Percentiles rank a stretch among this genome's conserved stretches.
These are phyloP conservation scores for Aleadryas rufinucha DNA, from an alignment of 2,113 vertebrate genomes.

Conservation along the genomic window DNA sequence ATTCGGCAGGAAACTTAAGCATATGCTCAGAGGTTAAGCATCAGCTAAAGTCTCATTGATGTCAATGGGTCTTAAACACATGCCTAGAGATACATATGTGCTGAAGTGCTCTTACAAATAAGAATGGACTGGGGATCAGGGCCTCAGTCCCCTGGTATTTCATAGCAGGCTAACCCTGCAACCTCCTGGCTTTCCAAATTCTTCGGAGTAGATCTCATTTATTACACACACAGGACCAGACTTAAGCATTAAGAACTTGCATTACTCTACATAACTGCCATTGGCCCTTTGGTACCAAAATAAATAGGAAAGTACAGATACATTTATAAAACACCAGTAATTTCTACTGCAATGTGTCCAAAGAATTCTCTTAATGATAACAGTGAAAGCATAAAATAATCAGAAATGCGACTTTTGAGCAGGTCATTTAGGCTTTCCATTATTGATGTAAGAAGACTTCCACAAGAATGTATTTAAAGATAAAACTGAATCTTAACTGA, in stretches of 20 bases:
- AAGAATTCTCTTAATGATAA: neutral
- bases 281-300: constrained; percentile 6
- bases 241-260: constrained; percentile 25
- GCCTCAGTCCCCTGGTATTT: constrained; percentile 52
- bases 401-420: neutral
- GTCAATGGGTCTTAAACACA: constrained; percentile 65
- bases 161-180: constrained; percentile 57
- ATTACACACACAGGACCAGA: constrained; percentile 46
- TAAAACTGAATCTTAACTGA: neutral
- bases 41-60: constrained; percentile 63
- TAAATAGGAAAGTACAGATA: neutral
- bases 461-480: neutral
- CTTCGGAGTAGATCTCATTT: constrained; percentile 62
- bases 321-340: neutral
- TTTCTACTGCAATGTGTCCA: neutral
- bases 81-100: constrained; percentile 61
- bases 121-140: constrained; percentile 58
- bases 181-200: constrained; percentile 64
- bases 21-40: constrained; percentile 64
- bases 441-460: neutral
- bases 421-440: neutral
- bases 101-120: constrained; percentile 63
- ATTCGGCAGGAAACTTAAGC: constrained; percentile 55
- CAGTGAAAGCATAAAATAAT: neutral
- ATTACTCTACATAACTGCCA: constrained; percentile 18